Evolutionary conservation across 2,113 vertebrate genomes (phyloP), one percentile per base, ranked within the genome.

Genomic region (Semicossyphus pulcher): DNA sequence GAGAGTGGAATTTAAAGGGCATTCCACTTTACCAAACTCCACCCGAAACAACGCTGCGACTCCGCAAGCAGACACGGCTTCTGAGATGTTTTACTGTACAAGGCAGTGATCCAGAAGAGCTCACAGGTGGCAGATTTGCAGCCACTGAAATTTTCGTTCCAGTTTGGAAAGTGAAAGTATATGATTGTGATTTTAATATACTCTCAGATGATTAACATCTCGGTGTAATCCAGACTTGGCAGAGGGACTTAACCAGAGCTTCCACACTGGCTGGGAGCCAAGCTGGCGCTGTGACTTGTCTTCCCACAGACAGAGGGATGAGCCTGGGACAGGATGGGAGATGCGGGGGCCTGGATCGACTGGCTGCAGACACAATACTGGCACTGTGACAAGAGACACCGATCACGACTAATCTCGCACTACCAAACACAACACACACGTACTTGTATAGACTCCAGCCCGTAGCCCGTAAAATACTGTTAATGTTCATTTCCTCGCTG

Each of bases 291-390:
- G 86, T 42, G 78, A 84, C 89, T 89, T 83, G 88, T 90, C 86
- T 88, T 87, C 83, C 80, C 86, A 85, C 81, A 90, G 88, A 92
- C 86, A 82, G 86, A 87, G 87, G 81, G 92, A 90, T 89, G 88
- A 90, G 89, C 70, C 83, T 88, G 86, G 89, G 88, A 85, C 16
- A 34, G 84, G 86, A 83, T 53, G 79, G 78, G 85, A 89, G 85
- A 85, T 68, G 87, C 48, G 82, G 86, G 87, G 81, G 83, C 81
- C 85, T 78, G 81, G 78, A 86, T 79, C 80, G 78, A 85, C 84
- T 58, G 54, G 64, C 69, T 78, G 83, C 85, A 93, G 92, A 94
- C 93, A 94, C 93, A 94, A 94, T 93, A 91, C 90, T 93, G 93
- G 93, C 92, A 91, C 67, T 6, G 78, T 83, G 88, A 93, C 93